phyloP scores from a whole-genome alignment of 2,113 vertebrate genomes.

The Aptenodytes forsteri region DNA sequence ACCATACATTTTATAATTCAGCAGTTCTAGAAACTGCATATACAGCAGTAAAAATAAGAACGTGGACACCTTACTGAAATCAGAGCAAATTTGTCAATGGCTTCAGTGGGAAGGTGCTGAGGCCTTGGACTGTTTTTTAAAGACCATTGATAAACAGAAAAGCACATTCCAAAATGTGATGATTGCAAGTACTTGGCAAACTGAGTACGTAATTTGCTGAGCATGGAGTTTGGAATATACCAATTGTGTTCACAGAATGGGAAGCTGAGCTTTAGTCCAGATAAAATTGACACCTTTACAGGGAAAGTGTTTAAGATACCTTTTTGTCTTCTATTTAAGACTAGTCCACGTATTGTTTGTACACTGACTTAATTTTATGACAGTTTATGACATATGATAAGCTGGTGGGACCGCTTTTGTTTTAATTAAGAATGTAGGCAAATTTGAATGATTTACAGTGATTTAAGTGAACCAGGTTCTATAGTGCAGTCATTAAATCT shows the following conservation, averaged over 20 bases:
- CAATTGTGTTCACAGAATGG: not conserved
- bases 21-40: not conserved
- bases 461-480: not conserved
- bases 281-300: not conserved
- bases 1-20: constrained; percentile 16
- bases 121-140: not conserved
- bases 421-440: not conserved
- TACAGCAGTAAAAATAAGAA: not conserved
- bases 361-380: not conserved
- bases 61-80: not conserved
- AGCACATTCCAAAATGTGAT: not conserved
- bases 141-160: not conserved
- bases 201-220: not conserved
- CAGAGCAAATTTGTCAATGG: not conserved
- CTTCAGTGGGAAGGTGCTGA: not conserved
- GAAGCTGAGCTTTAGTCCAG: not conserved
- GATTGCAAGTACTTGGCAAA: not conserved
- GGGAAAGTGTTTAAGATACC: not conserved
- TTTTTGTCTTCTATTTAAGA: not conserved
- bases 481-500: not conserved
- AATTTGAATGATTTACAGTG: not conserved
- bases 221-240: not conserved
- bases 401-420: not conserved
- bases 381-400: not conserved
- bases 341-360: not conserved